These are phyloP conservation scores for Clytia hemisphaerica DNA, from an alignment of 30 jellyfish, hydroid and myxozoan species.

Conservation along the genomic window DNA sequence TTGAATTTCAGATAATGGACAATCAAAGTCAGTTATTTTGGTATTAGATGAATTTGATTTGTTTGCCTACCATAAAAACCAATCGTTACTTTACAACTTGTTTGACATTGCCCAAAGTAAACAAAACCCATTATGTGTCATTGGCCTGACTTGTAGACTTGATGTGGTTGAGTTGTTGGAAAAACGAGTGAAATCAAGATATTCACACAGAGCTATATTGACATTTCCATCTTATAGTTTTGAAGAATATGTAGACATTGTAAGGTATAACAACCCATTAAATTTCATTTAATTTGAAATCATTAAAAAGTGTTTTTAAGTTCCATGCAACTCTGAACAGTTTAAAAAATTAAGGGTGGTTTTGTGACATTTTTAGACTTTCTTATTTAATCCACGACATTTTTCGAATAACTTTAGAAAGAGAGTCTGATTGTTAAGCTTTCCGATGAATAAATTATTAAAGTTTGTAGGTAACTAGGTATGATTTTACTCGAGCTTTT, in stretches of 20 bases:
- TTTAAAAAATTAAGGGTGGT: too few species aligned
- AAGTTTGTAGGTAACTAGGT: too few species aligned
- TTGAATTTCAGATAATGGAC: constrained; percentile 41
- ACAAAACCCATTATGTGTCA: constrained; percentile 73
- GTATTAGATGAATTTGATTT: constrained; percentile 90
- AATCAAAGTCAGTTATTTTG: constrained; percentile 61
- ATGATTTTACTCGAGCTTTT: too few species aligned
- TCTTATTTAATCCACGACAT: too few species aligned
- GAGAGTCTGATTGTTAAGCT: too few species aligned
- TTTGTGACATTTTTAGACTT: too few species aligned
- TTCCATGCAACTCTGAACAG: background rate
- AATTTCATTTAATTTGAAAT: too few species aligned
- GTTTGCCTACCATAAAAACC: constrained; percentile 88
- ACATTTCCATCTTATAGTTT: constrained; percentile 58
- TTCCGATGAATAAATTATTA: too few species aligned
- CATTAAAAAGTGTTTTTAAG: background rate
- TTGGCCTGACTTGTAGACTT: constrained; percentile 92
- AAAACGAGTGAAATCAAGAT: constrained; percentile 88
- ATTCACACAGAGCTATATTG: constrained; percentile 83
- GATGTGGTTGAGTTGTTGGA: constrained; percentile 93
- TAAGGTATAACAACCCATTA: constrained; percentile 26
- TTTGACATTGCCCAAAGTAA: constrained; percentile 75
- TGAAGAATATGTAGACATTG: constrained; percentile 46
- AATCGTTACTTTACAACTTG: constrained; percentile 73
- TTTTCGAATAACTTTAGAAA: too few species aligned